These are phyloP conservation scores for Drosophila borealis DNA, from an alignment of 2,888 invertebrate species.

Conservation along the genomic window DNA sequence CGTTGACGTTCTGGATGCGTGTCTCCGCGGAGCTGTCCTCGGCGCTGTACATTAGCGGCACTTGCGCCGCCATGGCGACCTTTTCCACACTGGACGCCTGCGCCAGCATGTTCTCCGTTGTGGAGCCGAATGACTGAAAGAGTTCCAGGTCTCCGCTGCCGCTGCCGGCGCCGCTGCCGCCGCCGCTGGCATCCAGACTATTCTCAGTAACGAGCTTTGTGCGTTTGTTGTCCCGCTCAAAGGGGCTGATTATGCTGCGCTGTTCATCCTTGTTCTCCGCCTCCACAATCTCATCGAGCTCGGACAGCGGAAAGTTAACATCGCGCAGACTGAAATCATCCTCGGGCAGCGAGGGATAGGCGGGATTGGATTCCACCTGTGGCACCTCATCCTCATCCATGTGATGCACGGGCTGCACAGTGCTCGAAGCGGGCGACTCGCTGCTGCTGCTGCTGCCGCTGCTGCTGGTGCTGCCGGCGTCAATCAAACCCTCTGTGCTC, in stretches of 20 bases:
- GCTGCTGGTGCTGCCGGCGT: not conserved
- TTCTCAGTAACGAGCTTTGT: conserved; percentile 60
- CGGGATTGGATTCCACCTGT: conserved; percentile 85
- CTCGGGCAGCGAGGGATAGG: conserved; percentile 86
- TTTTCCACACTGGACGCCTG: conserved; percentile 19
- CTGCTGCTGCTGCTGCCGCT: conserved; percentile 26
- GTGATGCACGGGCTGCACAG: conserved; percentile 48
- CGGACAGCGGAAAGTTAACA: conserved; percentile 74
- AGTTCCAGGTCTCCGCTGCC: conserved; percentile 64
- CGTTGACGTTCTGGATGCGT: conserved; percentile 69
- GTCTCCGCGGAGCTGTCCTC: conserved; percentile 76
- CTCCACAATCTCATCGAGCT: conserved; percentile 77
- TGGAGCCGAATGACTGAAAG: conserved; percentile 30
- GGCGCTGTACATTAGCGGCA: conserved; percentile 75
- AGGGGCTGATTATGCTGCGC: conserved; percentile 67
- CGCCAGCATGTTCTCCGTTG: conserved; percentile 34
- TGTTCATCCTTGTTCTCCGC: conserved; percentile 74
- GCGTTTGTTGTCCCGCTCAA: conserved; percentile 63
- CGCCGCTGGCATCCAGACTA: conserved; percentile 55
- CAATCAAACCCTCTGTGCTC: conserved; percentile 57
- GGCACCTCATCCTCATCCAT: conserved; percentile 78
- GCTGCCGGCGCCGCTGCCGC: conserved; percentile 48
- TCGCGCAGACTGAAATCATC: conserved; percentile 85
- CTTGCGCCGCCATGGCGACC: conserved; percentile 18
- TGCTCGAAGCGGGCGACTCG: conserved; percentile 35